These are phyloP conservation scores for Microcebus ravelobensis DNA, from an alignment of 2,113 vertebrate species.

Conservation along the genomic window DNA sequence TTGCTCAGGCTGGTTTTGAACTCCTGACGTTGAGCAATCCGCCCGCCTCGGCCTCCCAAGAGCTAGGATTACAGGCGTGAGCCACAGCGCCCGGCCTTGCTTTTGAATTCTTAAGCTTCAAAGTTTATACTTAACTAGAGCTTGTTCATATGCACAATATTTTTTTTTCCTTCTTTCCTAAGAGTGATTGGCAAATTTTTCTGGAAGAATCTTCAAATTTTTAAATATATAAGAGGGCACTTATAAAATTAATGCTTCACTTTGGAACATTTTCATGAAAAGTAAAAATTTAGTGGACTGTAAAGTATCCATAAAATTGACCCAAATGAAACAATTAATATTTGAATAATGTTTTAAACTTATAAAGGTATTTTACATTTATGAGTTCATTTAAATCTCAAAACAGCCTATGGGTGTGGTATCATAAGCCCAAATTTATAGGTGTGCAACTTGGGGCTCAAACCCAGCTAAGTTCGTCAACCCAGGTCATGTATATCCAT, in stretches of 20 bases:
- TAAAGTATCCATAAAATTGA: not conserved
- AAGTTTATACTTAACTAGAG: not conserved
- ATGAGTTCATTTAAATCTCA: constrained; percentile 40
- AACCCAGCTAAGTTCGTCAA: not conserved
- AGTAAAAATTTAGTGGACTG: not conserved
- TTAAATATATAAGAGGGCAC: not conserved
- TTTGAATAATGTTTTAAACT: not conserved
- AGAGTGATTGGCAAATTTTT: constrained; percentile 41
- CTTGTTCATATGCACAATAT: not conserved
- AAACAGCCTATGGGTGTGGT: not conserved
- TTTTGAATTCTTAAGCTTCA: constrained; percentile 42
- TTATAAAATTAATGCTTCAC: not conserved
- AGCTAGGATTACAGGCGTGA: too few species aligned
- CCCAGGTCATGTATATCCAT: not conserved
- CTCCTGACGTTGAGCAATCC: too few species aligned
- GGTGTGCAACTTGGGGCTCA: not conserved
- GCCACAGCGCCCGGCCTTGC: too few species aligned
- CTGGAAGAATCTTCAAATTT: constrained; percentile 11
- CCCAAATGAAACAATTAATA: not conserved
- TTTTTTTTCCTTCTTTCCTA: constrained; percentile 49
- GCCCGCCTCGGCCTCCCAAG: too few species aligned
- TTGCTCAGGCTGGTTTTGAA: too few species aligned
- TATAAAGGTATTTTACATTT: constrained; percentile 2
- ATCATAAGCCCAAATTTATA: not conserved
- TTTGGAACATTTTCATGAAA: not conserved